Evolutionary conservation across 2,888 invertebrate species (phyloP).

Genomic region (Drosophila multiciliata): DNA sequence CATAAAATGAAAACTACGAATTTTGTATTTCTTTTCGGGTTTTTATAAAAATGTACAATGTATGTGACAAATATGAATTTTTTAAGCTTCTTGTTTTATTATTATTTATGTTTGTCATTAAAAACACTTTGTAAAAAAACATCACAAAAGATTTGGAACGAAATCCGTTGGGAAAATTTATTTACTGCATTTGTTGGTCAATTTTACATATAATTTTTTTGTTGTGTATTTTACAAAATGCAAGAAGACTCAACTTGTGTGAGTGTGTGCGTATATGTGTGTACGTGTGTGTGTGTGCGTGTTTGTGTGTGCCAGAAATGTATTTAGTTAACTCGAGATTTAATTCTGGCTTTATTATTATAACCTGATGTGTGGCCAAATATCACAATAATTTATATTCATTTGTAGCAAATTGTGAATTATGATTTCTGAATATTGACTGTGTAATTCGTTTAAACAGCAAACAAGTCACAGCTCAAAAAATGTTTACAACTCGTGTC

Average conservation of each 20-base stretch:
- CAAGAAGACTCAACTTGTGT: constrained; percentile 11
- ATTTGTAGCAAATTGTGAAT: constrained; percentile 60
- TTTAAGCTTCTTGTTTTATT: background rate
- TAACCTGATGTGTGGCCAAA: background rate
- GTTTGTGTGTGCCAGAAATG: constrained; percentile 49
- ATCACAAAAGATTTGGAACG: background rate
- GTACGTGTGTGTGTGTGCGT: constrained; percentile 4
- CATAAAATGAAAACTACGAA: too few relatives aligned
- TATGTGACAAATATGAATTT: background rate
- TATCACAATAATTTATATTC: constrained; percentile 49
- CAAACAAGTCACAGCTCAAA: constrained; percentile 1
- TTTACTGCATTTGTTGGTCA: background rate
- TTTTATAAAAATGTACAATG: background rate
- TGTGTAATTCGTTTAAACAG: constrained; percentile 23
- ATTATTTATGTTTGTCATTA: background rate
- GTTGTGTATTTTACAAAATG: background rate
- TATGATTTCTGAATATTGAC: constrained; percentile 33
- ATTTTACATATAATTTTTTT: background rate
- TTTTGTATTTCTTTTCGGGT: background rate
- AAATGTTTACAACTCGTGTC: constrained; percentile 11
- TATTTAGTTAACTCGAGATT: constrained; percentile 23
- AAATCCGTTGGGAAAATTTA: background rate
- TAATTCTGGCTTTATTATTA: constrained; percentile 5
- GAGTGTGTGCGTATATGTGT: constrained; percentile 5
- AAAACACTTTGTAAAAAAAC: background rate